Conservation (phyloP, 2,888 invertebrate genomes). For the Uloborus plumipes region DNA sequence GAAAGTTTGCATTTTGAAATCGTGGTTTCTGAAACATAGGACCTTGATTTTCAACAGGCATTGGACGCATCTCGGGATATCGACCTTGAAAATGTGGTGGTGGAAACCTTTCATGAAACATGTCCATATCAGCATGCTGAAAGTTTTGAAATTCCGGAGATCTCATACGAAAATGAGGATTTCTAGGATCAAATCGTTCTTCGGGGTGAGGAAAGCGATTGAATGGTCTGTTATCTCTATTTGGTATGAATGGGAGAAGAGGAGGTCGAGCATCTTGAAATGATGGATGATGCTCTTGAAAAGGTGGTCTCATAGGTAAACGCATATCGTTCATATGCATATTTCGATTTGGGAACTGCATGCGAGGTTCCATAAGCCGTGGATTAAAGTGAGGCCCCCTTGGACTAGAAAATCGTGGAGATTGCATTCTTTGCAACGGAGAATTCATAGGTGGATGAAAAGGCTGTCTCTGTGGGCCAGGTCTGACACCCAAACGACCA, state of each 20-base stretch:
- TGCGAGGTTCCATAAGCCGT: conserved; percentile 23
- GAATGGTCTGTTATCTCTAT: conserved; percentile 20
- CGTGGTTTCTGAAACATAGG: conserved; percentile 23
- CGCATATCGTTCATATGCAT: conserved; percentile 22
- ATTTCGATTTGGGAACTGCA: conserved; percentile 13
- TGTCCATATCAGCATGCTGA: conserved; percentile 28
- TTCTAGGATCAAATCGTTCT: conserved; percentile 20
- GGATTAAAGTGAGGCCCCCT: conserved; percentile 31
- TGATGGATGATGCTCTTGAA: not conserved
- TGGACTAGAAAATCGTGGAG: conserved; percentile 7
- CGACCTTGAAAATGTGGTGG: conserved; percentile 29
- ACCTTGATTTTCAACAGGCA: conserved; percentile 3
- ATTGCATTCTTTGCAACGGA: conserved; percentile 1
- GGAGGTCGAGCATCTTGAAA: conserved; percentile 33
- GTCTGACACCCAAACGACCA: too few relatives aligned
- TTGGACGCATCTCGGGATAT: conserved; percentile 3
- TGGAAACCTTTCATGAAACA: conserved; percentile 31
- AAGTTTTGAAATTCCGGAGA: conserved; percentile 23
- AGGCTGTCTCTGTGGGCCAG: not conserved
- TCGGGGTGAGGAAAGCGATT: conserved; percentile 18
- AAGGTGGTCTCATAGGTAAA: not conserved
- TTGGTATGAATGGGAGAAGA: conserved; percentile 11
- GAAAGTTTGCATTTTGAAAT: conserved; percentile 18
- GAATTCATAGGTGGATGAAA: not conserved
- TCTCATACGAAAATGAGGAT: conserved; percentile 25